Percentiles rank a stretch among this genome's conserved stretches.
phyloP scores from a whole-genome alignment of 1,140 invertebrate genomes.

The Sesamia nonagrioides region DNA sequence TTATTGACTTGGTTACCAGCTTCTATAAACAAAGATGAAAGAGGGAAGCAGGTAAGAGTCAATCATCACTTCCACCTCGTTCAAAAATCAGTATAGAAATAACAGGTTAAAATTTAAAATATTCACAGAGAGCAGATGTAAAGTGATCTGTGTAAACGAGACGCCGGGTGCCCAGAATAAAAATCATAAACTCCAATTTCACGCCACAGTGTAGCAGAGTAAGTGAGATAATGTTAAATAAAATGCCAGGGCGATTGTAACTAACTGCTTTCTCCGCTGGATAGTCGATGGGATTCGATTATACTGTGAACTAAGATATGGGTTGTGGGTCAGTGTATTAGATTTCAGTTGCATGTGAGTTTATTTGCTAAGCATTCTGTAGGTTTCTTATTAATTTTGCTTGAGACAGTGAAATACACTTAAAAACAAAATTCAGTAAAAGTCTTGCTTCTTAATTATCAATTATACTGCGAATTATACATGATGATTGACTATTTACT shows the following conservation, averaged over 20 bases:
- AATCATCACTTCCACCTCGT: neutral
- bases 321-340: neutral
- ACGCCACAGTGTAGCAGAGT: conserved; percentile 40
- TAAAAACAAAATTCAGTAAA: neutral
- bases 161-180: conserved; percentile 18
- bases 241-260: conserved; percentile 38
- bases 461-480: too few relatives aligned
- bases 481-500: too few relatives aligned
- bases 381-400: neutral
- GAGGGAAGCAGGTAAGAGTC: neutral
- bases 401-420: neutral
- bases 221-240: conserved; percentile 45
- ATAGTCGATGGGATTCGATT: conserved; percentile 33
- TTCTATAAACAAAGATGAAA: neutral
- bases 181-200: conserved; percentile 42
- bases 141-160: conserved; percentile 38
- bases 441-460: neutral
- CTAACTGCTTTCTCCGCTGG: conserved; percentile 14
- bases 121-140: conserved; percentile 13
- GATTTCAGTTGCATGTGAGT: neutral
- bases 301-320: conserved; percentile 32
- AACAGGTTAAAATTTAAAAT: conserved; percentile 36
- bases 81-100: conserved; percentile 26
- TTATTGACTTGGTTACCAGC: too few relatives aligned
- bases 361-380: neutral